Conservation (phyloP, 2,797 vertebrate genomes). For the Thunnus albacares region DNA sequence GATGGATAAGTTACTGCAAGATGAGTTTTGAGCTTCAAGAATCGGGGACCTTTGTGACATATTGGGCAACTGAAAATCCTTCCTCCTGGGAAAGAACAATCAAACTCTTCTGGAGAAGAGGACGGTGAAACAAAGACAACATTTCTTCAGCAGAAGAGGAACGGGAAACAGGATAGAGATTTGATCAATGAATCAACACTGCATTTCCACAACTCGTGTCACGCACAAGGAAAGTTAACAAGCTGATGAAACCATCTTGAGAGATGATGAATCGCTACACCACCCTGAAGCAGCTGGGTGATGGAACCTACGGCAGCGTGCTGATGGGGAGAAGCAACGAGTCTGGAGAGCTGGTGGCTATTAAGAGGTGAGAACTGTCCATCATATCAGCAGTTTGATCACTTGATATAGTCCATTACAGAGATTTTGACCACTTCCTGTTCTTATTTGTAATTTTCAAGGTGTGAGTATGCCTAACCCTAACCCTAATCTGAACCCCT, state of each 20-base stretch:
- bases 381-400: too few relatives aligned
- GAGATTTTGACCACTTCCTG: too few relatives aligned
- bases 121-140: not conserved
- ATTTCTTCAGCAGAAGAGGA: not conserved
- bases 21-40: constrained; percentile 57
- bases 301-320: constrained; percentile 97
- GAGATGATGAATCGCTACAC: constrained; percentile 96
- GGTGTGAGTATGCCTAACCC: too few relatives aligned
- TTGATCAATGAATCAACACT: constrained; percentile 26
- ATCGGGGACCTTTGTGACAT: constrained; percentile 3
- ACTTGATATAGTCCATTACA: too few relatives aligned
- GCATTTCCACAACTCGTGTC: not conserved
- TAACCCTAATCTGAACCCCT: too few relatives aligned
- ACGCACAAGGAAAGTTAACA: constrained; percentile 36
- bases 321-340: constrained; percentile 97
- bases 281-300: constrained; percentile 94
- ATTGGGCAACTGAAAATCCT: not conserved
- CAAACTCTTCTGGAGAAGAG: constrained; percentile 10
- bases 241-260: constrained; percentile 65
- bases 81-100: constrained; percentile 6
- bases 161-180: not conserved
- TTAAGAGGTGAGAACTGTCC: constrained; percentile 90
- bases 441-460: too few relatives aligned
- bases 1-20: constrained; percentile 46
- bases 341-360: constrained; percentile 96